Evolutionary conservation across 2,797 vertebrate genomes (phyloP).

Genomic region (Xyrichtys novacula): DNA sequence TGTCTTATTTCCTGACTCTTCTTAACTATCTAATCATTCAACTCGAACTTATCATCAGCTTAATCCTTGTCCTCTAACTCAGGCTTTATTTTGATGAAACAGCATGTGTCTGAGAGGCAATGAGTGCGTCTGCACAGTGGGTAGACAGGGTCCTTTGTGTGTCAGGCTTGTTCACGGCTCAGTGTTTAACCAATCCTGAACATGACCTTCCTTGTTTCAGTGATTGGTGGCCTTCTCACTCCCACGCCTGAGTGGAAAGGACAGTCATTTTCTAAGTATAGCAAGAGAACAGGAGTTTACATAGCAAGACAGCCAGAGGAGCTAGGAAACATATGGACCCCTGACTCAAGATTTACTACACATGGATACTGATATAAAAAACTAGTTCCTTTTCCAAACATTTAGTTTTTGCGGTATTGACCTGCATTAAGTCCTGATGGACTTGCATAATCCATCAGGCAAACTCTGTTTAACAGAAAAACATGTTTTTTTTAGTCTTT

Average conservation of each 20-base stretch:
- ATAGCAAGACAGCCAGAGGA: neutral
- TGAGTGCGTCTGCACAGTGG: neutral
- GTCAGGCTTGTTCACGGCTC: slow-evolving; percentile 10
- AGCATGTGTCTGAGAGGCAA: neutral
- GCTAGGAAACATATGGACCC: neutral
- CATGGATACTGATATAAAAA: neutral
- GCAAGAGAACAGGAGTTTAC: slow-evolving; percentile 5
- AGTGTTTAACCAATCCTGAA: slow-evolving; percentile 13
- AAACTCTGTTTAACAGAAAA: neutral
- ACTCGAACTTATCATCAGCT: too few species aligned
- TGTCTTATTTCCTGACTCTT: too few species aligned
- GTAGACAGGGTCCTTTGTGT: slow-evolving; percentile 1
- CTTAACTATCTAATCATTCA: too few species aligned
- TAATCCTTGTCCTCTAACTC: neutral
- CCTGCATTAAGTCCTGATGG: too few species aligned
- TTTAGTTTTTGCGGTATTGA: too few species aligned
- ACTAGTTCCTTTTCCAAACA: too few species aligned
- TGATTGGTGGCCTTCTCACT: neutral
- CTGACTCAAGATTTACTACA: neutral
- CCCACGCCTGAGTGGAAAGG: neutral
- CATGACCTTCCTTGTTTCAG: slow-evolving; percentile 2
- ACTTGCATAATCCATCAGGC: neutral
- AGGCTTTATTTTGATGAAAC: neutral
- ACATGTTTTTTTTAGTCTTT: neutral
- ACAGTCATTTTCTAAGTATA: neutral